Evolutionary conservation across 1,140 invertebrate species (phyloP).

Genomic region (Pseudoatta argentina): DNA sequence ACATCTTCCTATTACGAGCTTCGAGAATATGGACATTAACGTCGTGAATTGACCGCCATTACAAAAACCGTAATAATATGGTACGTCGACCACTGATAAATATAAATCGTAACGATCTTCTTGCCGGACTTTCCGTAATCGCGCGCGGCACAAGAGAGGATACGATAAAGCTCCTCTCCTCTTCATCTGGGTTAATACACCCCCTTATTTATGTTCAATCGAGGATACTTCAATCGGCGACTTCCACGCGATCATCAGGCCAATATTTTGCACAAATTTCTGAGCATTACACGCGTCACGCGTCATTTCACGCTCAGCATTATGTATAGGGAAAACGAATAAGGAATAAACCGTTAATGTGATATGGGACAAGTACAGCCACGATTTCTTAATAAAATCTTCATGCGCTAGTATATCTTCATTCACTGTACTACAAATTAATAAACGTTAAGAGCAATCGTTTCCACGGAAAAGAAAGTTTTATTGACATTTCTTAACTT

Average conservation of each 20-base stretch:
- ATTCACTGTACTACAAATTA: neutral
- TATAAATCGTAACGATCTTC: slow-evolving; percentile 60
- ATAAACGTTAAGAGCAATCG: neutral
- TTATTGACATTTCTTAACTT: neutral
- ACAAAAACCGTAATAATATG: slow-evolving; percentile 56
- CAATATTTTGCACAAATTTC: slow-evolving; percentile 46
- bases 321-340: neutral
- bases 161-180: neutral
- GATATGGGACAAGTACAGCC: neutral
- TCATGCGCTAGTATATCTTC: neutral
- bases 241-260: slow-evolving; percentile 28
- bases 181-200: slow-evolving; percentile 4
- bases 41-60: slow-evolving; percentile 45
- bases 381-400: slow-evolving; percentile 29
- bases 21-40: slow-evolving; percentile 30
- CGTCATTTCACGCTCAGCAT: slow-evolving; percentile 49
- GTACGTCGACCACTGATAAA: slow-evolving; percentile 53
- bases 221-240: slow-evolving; percentile 9
- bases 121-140: slow-evolving; percentile 37
- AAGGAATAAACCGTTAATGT: slow-evolving; percentile 29
- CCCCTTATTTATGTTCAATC: slow-evolving; percentile 45
- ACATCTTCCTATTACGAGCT: slow-evolving; percentile 40
- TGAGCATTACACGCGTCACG: slow-evolving; percentile 48
- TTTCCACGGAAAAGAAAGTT: neutral
- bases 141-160: slow-evolving; percentile 32